Percentiles rank a stretch among this genome's conserved stretches.
Evolutionary conservation across 2,888 invertebrate genomes (phyloP).

Genomic region (Gisinianus flammeolus): DNA sequence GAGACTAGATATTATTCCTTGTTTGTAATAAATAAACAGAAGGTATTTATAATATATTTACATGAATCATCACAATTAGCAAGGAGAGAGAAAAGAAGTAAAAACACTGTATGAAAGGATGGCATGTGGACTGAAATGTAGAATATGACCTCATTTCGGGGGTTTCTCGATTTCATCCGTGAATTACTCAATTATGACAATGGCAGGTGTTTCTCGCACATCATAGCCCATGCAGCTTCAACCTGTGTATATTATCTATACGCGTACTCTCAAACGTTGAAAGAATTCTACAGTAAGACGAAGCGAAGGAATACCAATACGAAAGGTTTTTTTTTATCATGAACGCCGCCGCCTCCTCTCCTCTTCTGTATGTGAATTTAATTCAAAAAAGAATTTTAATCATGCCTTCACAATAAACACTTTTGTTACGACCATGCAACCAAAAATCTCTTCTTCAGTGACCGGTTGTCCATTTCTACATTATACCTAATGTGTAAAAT

Average conservation of each 20-base stretch:
- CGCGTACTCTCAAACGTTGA: not conserved
- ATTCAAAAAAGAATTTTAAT: not conserved
- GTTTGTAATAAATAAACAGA: too few relatives aligned
- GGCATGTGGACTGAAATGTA: conserved; percentile 35
- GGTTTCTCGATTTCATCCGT: conserved; percentile 45
- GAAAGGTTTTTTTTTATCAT: not conserved
- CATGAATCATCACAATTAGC: too few relatives aligned
- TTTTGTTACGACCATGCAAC: too few relatives aligned
- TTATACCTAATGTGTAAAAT: too few relatives aligned
- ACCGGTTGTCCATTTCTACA: too few relatives aligned
- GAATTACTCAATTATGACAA: conserved; percentile 43
- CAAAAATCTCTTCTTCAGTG: too few relatives aligned
- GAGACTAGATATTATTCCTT: too few relatives aligned
- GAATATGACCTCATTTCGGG: conserved; percentile 40
- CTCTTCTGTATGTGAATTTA: not conserved
- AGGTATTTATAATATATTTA: too few relatives aligned
- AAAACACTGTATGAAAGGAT: conserved; percentile 9
- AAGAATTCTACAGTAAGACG: not conserved
- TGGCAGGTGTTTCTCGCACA: conserved; percentile 37
- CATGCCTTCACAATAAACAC: too few relatives aligned
- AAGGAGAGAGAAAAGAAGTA: too few relatives aligned
- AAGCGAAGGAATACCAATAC: not conserved
- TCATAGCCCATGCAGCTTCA: not conserved
- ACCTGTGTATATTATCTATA: not conserved
- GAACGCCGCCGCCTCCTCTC: not conserved